Base-by-base conservation (phyloP, 2,888 invertebrate genomes). In the Nemotelus pantherinus region DNA sequence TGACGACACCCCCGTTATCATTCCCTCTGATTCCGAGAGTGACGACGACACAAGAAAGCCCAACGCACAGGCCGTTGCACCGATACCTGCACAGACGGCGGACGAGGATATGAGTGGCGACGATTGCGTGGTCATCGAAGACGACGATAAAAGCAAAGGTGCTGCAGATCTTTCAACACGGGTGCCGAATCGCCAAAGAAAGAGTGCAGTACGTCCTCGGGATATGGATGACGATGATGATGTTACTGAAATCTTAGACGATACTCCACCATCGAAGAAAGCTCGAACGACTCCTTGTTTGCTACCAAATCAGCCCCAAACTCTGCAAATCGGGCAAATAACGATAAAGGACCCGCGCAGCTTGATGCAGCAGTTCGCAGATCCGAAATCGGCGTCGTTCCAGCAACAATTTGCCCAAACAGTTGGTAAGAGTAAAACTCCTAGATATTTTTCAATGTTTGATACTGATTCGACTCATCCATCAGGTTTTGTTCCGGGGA, bases 71-170 rank as follows among this genome's bases (percentile, higher is more conserved):
- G 10, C 57, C 2, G 25, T 10, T n/a, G 7, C 53, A 45, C 0
- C 48, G 41, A n/a, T 77, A 47, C 81, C 80, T 58, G 80, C 80
- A 64, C 78, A 80, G 39, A 10, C 48, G 6, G 83, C 85, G 72
- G 86, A 86, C 77, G 89, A 89, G 81, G 85, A 88, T 79, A 80
- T 84, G 25, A 88, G 87, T 84, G 89, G 88, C 80, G 90, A 91
- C 82, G 88, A 87, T 81, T 86, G 88, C 81, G 88, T 88, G 81
- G 87, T 88, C 63, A 89, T 89, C 85, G 90, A 90, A 82, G 89
- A 89, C 80, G 85, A 91, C 87, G 77, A 86, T 4, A 78, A 80
- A 63, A 79, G 83, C 87, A 89, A 89, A 86, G 77, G 77, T 85
- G 86, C 85, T 84, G 86, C 81, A 75, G 53, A 80, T 77, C 44